Conservation (phyloP, 2,888 invertebrate genomes). For the Troides oblongomaculatus region DNA sequence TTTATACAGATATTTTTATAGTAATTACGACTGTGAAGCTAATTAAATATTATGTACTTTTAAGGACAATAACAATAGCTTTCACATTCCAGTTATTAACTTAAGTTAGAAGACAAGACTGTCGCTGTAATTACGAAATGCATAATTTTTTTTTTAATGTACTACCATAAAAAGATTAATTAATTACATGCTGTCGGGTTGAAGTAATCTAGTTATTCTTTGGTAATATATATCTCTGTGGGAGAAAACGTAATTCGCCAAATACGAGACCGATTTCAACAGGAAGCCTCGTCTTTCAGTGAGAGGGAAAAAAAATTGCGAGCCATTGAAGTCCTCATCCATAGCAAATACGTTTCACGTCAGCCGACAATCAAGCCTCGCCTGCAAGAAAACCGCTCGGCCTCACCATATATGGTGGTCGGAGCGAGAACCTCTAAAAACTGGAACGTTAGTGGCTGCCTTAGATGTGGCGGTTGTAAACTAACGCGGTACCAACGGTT, state of each 20-base stretch:
- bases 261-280: conserved; percentile 21
- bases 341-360: conserved; percentile 26
- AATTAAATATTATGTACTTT: not conserved
- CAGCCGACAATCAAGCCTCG: conserved; percentile 25
- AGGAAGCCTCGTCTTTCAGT: conserved; percentile 25
- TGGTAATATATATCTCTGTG: not conserved
- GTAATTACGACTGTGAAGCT: not conserved
- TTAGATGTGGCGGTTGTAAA: conserved; percentile 28
- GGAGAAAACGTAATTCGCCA: not conserved
- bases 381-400: conserved; percentile 27
- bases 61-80: not conserved
- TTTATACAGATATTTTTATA: not conserved
- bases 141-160: not conserved
- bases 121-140: not conserved
- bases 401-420: conserved; percentile 39
- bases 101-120: too few relatives aligned
- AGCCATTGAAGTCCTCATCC: conserved; percentile 30
- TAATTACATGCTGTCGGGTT: not conserved
- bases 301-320: conserved; percentile 11
- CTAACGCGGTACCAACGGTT: conserved; percentile 29
- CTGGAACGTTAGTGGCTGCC: conserved; percentile 36
- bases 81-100: too few relatives aligned
- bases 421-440: conserved; percentile 43
- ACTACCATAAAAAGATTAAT: not conserved
- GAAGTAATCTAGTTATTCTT: not conserved